phyloP scores from a whole-genome alignment of 2,797 vertebrate species.

The Chloroceryle inda region DNA sequence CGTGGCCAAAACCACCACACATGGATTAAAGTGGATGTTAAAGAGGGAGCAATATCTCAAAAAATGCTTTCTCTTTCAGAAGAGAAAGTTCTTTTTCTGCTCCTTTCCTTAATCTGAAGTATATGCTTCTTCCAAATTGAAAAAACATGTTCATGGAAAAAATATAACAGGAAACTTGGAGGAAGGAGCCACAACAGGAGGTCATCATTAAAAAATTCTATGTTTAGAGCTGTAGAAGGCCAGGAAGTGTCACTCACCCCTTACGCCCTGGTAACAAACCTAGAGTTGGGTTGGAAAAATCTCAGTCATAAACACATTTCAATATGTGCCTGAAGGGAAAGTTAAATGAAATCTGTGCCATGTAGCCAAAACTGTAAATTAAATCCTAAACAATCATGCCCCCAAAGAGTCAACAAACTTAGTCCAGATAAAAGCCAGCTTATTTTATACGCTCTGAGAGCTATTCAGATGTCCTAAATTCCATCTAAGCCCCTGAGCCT shows the following conservation, averaged over 20 bases:
- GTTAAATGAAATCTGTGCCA: neutral
- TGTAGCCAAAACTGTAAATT: neutral
- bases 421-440: conserved; percentile 21
- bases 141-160: conserved; percentile 40
- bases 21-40: neutral
- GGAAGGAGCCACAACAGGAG: conserved; percentile 22
- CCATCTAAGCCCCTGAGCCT: neutral
- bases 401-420: conserved; percentile 4
- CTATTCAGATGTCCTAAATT: conserved; percentile 42
- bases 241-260: conserved; percentile 8
- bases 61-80: neutral
- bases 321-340: neutral
- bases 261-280: neutral
- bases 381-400: neutral
- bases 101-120: neutral
- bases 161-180: conserved; percentile 25
- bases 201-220: conserved; percentile 25
- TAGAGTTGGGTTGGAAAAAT: neutral
- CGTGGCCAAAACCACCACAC: neutral
- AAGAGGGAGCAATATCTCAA: neutral
- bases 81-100: neutral
- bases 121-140: neutral
- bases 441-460: neutral
- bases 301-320: neutral
- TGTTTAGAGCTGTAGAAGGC: conserved; percentile 12